phyloP scores from a whole-genome alignment of 2,888 invertebrate species.

The Hedya salicella region DNA sequence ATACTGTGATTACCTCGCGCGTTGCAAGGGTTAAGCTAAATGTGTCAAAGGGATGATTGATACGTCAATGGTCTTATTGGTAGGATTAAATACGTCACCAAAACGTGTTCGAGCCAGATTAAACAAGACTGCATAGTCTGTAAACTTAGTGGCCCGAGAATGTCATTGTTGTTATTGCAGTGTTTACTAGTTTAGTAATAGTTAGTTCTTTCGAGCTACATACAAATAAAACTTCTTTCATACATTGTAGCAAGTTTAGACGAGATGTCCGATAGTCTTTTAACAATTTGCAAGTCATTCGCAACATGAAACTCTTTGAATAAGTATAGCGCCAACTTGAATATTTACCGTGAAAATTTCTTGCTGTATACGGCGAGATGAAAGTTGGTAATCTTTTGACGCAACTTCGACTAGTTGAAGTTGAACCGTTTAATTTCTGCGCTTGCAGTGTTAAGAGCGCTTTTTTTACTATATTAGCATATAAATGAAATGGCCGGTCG shows the following conservation, averaged over 20 bases:
- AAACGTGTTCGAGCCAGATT: neutral
- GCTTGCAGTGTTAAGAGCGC: slow-evolving; percentile 49
- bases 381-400: slow-evolving; percentile 43
- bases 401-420: slow-evolving; percentile 43
- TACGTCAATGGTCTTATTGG: neutral
- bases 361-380: slow-evolving; percentile 31
- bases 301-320: slow-evolving; percentile 25
- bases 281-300: slow-evolving; percentile 34
- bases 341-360: slow-evolving; percentile 40
- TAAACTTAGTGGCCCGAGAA: no score
- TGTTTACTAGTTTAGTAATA: neutral
- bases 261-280: slow-evolving; percentile 12
- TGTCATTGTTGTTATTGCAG: no score
- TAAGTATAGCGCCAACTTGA: slow-evolving; percentile 28
- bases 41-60: neutral
- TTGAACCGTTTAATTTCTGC: slow-evolving; percentile 43
- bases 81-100: slow-evolving; percentile 1
- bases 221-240: neutral
- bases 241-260: neutral
- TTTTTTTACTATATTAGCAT: slow-evolving; percentile 70
- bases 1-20: neutral
- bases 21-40: neutral
- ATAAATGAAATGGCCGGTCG: slow-evolving; percentile 71
- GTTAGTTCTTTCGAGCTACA: neutral
- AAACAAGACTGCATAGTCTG: neutral